phyloP scores from a whole-genome alignment of 1,140 invertebrate genomes.

The Macrocentrus cingulum region DNA sequence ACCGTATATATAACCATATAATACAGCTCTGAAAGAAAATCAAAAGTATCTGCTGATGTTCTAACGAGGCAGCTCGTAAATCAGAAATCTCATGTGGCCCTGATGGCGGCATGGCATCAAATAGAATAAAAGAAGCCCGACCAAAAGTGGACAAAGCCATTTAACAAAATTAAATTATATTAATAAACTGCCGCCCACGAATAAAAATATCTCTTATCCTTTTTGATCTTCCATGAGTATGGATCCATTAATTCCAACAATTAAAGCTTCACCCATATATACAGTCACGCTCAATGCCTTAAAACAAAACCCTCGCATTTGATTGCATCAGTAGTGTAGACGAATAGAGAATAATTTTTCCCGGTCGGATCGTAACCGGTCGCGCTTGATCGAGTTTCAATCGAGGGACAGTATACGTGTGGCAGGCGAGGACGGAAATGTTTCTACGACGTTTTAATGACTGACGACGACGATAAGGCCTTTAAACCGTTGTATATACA shows the following conservation, averaged over 20 bases:
- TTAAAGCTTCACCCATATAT: no score
- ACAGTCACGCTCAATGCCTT: no score
- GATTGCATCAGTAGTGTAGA: conserved; percentile 15
- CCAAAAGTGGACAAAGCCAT: not conserved
- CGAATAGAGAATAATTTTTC: conserved; percentile 18
- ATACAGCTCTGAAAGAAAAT: not conserved
- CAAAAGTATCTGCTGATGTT: conserved; percentile 6
- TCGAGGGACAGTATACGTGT: conserved; percentile 22
- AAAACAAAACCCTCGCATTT: conserved; percentile 1
- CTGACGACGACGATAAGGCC: not conserved
- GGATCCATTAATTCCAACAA: no score
- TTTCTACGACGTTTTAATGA: conserved; percentile 16
- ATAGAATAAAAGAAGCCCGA: not conserved
- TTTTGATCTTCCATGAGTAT: no score
- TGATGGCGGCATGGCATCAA: no score
- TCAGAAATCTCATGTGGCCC: not conserved
- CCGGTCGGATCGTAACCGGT: conserved; percentile 21
- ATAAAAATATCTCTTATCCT: no score
- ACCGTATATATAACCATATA: no score
- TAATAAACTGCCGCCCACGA: not conserved
- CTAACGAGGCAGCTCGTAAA: conserved; percentile 6
- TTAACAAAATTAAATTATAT: not conserved
- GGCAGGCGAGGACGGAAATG: conserved; percentile 21
- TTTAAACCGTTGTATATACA: not conserved
- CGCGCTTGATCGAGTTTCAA: conserved; percentile 23